Base-by-base conservation (phyloP, 2,888 invertebrate species). In the Platerodrilus igneus region DNA sequence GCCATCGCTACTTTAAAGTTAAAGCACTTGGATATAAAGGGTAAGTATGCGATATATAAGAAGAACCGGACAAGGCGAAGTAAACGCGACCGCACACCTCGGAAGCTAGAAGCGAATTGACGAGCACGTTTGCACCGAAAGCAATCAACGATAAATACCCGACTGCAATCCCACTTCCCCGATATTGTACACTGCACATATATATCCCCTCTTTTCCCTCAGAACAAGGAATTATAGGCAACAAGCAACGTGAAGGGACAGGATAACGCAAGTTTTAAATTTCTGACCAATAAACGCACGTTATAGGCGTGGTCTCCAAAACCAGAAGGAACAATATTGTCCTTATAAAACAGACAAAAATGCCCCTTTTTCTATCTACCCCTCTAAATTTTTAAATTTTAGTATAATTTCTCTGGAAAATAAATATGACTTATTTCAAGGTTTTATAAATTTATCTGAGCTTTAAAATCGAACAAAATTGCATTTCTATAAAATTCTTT, bases 241-340 rank as follows among this genome's bases (percentile, higher is more conserved):
- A 26, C 13, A 25, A 35, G 33, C 39, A 41, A 37, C 27, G 37
- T 37, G 36, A 36, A 30, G 25, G 45, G 50, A 50, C 51, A 53
- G 54, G 54, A 47, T 46, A 34, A 47, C 41, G 35, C 38, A 42
- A 45, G 46, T 36, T 41, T 46, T 45, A 50, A 51, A 48, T 47
- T 41, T 23, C 48, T 47, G 37, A 50, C 64, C 64, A 66, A 64
- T 64, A 37, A 51, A 39, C 31, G 47, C 21, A 26, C 28, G 22
- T 37, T 43, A 54, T 53, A 56, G 66, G 64, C 66, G 64, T 60
- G 61, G 55, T 62, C 35, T 47, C 59, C 56, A 55, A 60, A 62
- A 60, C 57, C 59, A 45, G 48, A 51, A 56, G 60, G 59, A 53
- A 60, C 37, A 64, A 64, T 64, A 64, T 63, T 64, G 62, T 62